These are phyloP conservation scores for Gambusia holbrooki DNA, from an alignment of 2,113 vertebrate species.

Conservation along the genomic window DNA sequence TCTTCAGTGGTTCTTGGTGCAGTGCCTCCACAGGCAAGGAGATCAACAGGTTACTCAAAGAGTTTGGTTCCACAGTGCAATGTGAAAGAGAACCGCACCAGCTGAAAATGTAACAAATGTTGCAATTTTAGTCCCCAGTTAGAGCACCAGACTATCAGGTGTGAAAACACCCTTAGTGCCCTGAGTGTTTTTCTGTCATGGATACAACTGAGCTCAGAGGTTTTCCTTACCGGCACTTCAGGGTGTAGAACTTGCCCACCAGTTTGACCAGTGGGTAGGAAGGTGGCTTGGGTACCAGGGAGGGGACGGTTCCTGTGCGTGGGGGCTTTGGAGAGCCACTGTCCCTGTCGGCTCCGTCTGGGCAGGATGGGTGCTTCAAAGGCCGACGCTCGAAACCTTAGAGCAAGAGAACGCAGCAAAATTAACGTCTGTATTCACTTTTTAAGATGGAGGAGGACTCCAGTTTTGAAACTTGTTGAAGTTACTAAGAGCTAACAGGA, in stretches of 20 bases:
- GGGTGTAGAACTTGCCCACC: constrained; percentile 93
- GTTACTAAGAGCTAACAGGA: neutral
- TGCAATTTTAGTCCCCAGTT: no score
- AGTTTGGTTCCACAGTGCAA: no score
- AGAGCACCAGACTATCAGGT: no score
- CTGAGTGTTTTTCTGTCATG: neutral
- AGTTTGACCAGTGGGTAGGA: constrained; percentile 93
- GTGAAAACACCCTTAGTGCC: neutral
- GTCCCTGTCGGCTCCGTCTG: constrained; percentile 81
- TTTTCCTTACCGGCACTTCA: constrained; percentile 92
- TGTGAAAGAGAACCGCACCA: no score
- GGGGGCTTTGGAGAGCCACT: constrained; percentile 84
- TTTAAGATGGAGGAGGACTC: no score
- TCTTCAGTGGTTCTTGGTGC: no score
- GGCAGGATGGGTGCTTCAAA: constrained; percentile 79
- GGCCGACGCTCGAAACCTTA: constrained; percentile 91
- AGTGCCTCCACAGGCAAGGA: no score
- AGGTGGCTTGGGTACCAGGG: constrained; percentile 91
- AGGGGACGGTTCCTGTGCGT: constrained; percentile 88
- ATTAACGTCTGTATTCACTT: no score
- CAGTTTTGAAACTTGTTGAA: neutral
- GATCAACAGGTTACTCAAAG: no score
- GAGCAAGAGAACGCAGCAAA: neutral
- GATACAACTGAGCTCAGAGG: no score
- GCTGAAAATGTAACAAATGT: no score